Base-by-base conservation (phyloP, 2,888 invertebrate genomes). In the Thera britannica region DNA sequence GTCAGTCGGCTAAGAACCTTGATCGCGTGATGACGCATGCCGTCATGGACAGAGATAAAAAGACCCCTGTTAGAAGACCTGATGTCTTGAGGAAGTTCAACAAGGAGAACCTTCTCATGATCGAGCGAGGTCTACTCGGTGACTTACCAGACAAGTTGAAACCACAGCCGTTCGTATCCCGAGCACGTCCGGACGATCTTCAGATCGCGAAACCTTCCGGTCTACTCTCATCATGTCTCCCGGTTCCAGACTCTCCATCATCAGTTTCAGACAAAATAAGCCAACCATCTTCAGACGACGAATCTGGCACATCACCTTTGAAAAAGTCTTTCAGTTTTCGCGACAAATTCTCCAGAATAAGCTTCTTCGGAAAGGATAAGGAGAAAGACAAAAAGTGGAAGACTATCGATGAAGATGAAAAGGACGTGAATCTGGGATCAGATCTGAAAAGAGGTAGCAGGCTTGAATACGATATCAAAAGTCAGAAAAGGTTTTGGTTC, bases 301-400 rank as follows among this genome's bases (percentile, higher is more conserved):
- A 90, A 62, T 78, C 67, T 44, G 72, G 52, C 2, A 34, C 73
- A 1, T 88, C 92, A 0, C 88, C 90, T 0, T 68, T 93, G 36
- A 92, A 89, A 73, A 93, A 93, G 75, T 81, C 91, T 0, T 92
- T 92, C 73, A 93, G 93, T 69, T 93, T 93, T 71, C 86, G 93
- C 4, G 91, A 93, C 52, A 88, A 84, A 74, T 83, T 93, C 52
- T 88, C 92, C 9, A 80, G 87, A 70, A 89, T 91, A 59, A 87
- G 85, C 71, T 82, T 92, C 56, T 89, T 93, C 44, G 83, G 84
- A 1, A 90, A 88, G 78, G 85, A 86, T 61, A 88, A 86, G 74
- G 85, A 89, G 9, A 88, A 84, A 75, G 65, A 62, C 34, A 69
- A 69, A 12, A 69, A 69, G 56, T 84, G 82, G 77, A 89, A 88